phyloP scores from a whole-genome alignment of 2,113 vertebrate genomes.

The Lamprotornis superbus region DNA sequence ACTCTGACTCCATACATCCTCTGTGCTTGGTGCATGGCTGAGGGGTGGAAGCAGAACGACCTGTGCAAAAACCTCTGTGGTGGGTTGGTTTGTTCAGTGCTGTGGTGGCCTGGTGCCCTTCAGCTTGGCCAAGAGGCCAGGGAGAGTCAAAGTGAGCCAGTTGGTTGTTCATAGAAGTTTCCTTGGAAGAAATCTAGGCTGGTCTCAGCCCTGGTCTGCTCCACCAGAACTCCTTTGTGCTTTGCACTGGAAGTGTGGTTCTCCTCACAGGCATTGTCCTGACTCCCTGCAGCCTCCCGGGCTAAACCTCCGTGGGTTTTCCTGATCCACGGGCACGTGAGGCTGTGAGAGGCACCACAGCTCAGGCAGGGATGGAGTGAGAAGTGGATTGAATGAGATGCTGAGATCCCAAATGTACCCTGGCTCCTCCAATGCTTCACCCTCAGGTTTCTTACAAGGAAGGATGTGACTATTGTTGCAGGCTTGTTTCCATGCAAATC shows the following conservation, averaged over 20 bases:
- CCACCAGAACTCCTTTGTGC: background rate
- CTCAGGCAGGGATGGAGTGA: no score
- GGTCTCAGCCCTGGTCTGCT: background rate
- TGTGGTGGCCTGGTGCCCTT: background rate
- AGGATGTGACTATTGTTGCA: background rate
- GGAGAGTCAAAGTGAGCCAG: background rate
- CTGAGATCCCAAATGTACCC: background rate
- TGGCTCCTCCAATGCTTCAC: background rate
- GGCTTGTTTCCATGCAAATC: background rate
- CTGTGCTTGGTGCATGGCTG: background rate
- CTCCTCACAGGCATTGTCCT: background rate
- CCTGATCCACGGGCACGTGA: background rate
- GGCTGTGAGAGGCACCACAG: background rate
- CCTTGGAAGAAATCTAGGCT: background rate
- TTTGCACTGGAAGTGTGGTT: accelerated
- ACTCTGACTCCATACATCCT: accelerated
- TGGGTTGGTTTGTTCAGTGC: background rate
- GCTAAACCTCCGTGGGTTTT: background rate
- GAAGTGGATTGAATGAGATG: background rate
- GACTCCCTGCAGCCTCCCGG: background rate
- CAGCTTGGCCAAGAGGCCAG: background rate
- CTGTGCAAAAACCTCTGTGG: background rate
- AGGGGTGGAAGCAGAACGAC: background rate
- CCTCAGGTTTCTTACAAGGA: background rate
- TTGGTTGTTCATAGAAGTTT: background rate